A percentile compares a stretch with the other conserved stretches of the same genome.
phyloP scores from a whole-genome alignment of 2,113 vertebrate species.

The Thryonomys swinderianus region DNA sequence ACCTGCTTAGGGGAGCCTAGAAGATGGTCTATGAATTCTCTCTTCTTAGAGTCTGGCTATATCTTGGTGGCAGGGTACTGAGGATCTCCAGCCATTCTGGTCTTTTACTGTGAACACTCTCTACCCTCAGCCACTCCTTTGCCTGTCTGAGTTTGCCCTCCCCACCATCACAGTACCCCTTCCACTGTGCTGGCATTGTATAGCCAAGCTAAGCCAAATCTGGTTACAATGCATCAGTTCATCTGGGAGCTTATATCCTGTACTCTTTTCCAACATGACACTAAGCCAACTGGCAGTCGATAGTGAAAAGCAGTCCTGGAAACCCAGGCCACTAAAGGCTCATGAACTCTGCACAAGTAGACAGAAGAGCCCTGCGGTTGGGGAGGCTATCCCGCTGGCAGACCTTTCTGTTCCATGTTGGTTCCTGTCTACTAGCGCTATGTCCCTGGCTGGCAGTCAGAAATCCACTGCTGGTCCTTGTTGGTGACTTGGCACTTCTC shows the following conservation, averaged over 20 bases:
- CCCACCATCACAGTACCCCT: neutral
- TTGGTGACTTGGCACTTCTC: constrained; percentile 61
- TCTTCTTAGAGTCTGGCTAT: neutral
- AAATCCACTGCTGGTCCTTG: constrained; percentile 28
- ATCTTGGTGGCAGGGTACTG: neutral
- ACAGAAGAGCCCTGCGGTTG: neutral
- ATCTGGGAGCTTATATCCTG: constrained; percentile 62
- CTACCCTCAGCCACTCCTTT: neutral
- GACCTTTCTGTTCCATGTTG: neutral
- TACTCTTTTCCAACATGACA: constrained; percentile 22
- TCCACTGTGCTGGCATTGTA: neutral
- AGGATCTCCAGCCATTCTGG: neutral
- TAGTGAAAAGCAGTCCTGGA: constrained; percentile 30
- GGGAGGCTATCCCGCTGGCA: neutral
- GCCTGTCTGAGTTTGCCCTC: neutral
- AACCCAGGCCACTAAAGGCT: neutral
- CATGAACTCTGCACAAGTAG: neutral
- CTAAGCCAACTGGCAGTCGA: constrained; percentile 59
- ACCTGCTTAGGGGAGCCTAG: neutral
- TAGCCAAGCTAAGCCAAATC: constrained; percentile 45
- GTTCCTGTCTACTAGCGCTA: constrained; percentile 2
- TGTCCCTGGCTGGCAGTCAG: constrained; percentile 60
- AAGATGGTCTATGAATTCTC: neutral
- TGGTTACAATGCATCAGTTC: constrained; percentile 55
- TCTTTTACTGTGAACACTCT: neutral